Conservation (phyloP, 1,140 invertebrate genomes). For the Battus philenor region DNA sequence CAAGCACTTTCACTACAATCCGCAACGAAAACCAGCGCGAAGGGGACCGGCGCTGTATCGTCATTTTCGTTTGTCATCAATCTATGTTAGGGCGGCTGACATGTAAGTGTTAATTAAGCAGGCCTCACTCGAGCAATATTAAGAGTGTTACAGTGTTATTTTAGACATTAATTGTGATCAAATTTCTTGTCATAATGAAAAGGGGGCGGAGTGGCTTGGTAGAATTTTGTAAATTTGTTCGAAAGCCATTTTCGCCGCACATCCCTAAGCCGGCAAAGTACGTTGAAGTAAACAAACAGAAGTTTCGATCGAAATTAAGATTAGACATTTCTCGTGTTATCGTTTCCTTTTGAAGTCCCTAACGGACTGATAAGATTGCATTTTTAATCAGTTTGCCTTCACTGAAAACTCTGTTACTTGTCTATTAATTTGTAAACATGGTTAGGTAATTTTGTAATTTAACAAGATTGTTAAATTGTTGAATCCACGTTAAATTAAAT, state of each 20-base stretch:
- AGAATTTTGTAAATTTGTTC: conserved; percentile 51
- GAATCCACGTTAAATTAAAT: too few species aligned
- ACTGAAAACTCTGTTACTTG: background rate
- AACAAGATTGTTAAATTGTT: too few species aligned
- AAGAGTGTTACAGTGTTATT: conserved; percentile 74
- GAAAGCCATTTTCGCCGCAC: conserved; percentile 44
- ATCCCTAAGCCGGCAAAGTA: conserved; percentile 37
- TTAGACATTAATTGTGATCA: conserved; percentile 73
- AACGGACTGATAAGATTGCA: conserved; percentile 11
- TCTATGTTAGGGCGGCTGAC: conserved; percentile 70
- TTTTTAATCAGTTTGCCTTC: conserved; percentile 24
- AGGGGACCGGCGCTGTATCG: conserved; percentile 48
- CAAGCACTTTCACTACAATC: conserved; percentile 50
- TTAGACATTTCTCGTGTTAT: conserved; percentile 51
- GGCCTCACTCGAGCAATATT: conserved; percentile 70
- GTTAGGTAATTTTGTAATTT: too few species aligned
- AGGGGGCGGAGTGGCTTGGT: conserved; percentile 22
- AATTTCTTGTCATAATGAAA: conserved; percentile 68
- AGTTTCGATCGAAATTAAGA: conserved; percentile 61
- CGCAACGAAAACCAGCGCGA: conserved; percentile 43
- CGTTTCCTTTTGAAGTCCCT: conserved; percentile 45
- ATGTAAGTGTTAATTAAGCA: conserved; percentile 74
- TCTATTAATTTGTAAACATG: too few species aligned
- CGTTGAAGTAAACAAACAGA: conserved; percentile 48
- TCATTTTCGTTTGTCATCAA: conserved; percentile 73